These are phyloP conservation scores for Poeciliopsis presidionis DNA, from an alignment of 2,797 vertebrate genomes.

Conservation along the genomic window DNA sequence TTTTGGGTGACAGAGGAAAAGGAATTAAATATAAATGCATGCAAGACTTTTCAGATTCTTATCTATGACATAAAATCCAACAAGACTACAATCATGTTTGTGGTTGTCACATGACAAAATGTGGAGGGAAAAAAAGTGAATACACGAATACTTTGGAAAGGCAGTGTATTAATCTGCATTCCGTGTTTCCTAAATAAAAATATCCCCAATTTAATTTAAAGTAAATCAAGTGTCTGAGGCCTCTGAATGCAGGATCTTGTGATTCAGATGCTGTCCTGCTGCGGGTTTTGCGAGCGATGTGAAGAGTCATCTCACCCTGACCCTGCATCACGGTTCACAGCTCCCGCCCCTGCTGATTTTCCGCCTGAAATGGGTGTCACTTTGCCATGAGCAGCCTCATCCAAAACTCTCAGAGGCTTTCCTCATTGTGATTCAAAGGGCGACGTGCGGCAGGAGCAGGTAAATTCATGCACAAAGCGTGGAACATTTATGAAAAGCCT, in stretches of 20 bases:
- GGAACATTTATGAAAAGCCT: conserved; percentile 9
- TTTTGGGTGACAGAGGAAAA: not conserved
- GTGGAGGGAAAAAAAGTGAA: not conserved
- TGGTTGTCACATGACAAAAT: not conserved
- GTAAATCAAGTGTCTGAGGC: conserved; percentile 4
- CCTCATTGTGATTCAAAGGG: conserved; percentile 65
- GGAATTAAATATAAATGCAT: not conserved
- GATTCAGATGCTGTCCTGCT: conserved; percentile 32
- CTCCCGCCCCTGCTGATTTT: conserved; percentile 57
- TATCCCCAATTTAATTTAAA: conserved; percentile 1
- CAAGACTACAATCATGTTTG: not conserved
- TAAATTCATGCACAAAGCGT: conserved; percentile 23
- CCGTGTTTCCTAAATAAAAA: not conserved
- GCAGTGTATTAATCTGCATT: not conserved
- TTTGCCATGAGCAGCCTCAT: conserved; percentile 38
- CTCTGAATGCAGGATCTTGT: conserved; percentile 11
- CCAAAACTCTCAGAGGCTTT: conserved; percentile 37
- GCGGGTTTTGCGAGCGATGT: conserved; percentile 13
- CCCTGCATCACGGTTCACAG: conserved; percentile 60
- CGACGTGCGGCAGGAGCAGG: conserved; percentile 31
- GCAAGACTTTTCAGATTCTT: not conserved
- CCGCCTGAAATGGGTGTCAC: conserved; percentile 64
- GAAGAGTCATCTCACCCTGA: conserved; percentile 52
- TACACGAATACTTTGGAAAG: not conserved
- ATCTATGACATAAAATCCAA: not conserved